Evolutionary conservation across 2,113 vertebrate species (phyloP).

Genomic region (Hippocampus comes): DNA sequence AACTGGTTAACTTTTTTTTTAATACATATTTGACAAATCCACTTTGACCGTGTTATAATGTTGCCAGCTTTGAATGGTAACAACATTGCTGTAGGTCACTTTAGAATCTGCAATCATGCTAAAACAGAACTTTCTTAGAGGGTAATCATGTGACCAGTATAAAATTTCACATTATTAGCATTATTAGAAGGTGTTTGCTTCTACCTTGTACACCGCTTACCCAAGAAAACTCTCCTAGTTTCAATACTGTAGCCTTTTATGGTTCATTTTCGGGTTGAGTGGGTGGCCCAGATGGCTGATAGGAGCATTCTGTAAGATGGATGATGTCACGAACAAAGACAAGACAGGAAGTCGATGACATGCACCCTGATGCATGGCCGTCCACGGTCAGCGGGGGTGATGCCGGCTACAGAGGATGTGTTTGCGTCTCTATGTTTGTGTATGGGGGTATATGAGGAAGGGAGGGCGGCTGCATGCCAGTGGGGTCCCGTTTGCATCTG

Average conservation of each 20-base stretch:
- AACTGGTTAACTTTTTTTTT: too few species aligned
- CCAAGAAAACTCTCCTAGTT: not conserved
- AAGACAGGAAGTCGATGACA: conserved; percentile 56
- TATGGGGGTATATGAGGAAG: not conserved
- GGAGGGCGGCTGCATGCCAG: conserved; percentile 50
- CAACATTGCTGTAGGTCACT: not conserved
- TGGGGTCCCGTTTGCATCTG: conserved; percentile 80
- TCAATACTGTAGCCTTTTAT: not conserved
- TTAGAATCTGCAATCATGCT: not conserved
- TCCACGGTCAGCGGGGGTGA: conserved; percentile 43
- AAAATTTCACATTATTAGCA: not conserved
- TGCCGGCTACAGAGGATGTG: conserved; percentile 32
- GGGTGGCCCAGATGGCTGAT: conserved; percentile 27
- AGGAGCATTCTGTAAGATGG: conserved; percentile 23
- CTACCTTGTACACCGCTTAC: not conserved
- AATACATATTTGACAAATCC: not conserved
- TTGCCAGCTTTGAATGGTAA: not conserved
- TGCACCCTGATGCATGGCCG: conserved; percentile 32
- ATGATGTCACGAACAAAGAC: conserved; percentile 42
- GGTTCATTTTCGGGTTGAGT: conserved; percentile 11
- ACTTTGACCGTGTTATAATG: not conserved
- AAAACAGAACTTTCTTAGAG: not conserved
- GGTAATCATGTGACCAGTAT: not conserved
- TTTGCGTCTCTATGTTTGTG: conserved; percentile 20
- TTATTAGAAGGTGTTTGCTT: not conserved